Base-by-base conservation (phyloP, 2,113 vertebrate genomes). In the Pimephales promelas region DNA sequence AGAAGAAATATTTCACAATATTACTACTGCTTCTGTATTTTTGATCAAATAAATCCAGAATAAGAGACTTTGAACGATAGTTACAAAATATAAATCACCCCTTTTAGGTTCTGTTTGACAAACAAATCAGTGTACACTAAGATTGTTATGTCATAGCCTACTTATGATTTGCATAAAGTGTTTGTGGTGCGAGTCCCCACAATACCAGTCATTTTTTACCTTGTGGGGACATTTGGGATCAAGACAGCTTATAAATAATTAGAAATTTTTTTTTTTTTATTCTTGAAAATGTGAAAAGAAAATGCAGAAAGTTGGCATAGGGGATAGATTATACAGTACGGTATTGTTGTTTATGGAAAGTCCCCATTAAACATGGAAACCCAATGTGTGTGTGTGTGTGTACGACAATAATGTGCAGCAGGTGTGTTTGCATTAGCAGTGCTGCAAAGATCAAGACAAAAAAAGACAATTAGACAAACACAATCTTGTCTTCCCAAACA, bases 341-440 rank as follows among this genome's bases (percentile, higher is more conserved):
- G 18, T 54, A 20, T 7, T 4, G 4, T 20, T 54, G 18, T 54
- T 6, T 4, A 20, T 54, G 52, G 2, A 54, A 54, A 54, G 52
- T 20, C 52, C 52, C 52, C 14, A 52, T 52, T 18, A 52, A 52
- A 52, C 49, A 54, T 20, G 52, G 20, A 54, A 54, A 54, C 14
- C 0, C 18, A 54, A 8, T 45, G 1, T 62, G 57, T 24, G 22
- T 40, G 9, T 47, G 16, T 31, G 49, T 78, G 34, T 26, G 20
- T 11, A 22, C 24, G 14, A 66, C 57, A 49, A 74, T 26, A 45
- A 5, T 26, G 13, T 52, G 43, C 40, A 56, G 64, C 79, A 81
- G 79, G 62, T 70, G 79, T 81, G 79, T 70, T 81, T 81, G 79
- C 45, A 36, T 36, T 49, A 40, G 22, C 61, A 24, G 26, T 2